Conservation (phyloP, 2,888 invertebrate species). For the Fragum fragum region DNA sequence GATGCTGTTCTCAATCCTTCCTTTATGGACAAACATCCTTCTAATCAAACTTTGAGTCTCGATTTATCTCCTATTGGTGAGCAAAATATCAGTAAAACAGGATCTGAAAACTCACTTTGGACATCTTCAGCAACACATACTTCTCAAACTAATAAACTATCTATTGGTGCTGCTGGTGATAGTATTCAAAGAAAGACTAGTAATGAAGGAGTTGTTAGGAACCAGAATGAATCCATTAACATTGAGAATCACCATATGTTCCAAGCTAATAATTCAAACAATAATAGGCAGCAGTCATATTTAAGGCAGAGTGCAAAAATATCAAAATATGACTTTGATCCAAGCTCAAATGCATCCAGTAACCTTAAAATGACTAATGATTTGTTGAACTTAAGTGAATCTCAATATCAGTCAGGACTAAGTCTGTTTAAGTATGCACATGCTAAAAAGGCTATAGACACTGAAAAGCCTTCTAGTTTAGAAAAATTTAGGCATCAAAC, state of each 20-base stretch:
- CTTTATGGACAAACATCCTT: neutral
- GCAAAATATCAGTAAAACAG: neutral
- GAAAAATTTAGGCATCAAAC: neutral
- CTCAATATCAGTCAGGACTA: neutral
- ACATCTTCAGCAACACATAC: neutral
- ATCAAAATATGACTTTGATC: neutral
- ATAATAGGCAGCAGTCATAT: neutral
- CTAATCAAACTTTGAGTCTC: neutral
- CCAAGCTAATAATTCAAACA: neutral
- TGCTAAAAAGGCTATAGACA: neutral
- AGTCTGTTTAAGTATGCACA: neutral
- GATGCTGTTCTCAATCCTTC: neutral
- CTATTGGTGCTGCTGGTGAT: neutral
- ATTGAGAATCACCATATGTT: neutral
- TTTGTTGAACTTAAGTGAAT: neutral
- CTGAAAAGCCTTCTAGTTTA: neutral
- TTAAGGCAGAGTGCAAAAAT: neutral
- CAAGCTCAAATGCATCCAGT: neutral
- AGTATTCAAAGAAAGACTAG: neutral
- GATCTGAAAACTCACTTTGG: neutral
- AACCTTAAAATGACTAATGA: neutral
- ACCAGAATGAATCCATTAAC: neutral
- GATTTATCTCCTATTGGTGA: conserved; percentile 11
- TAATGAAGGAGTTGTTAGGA: neutral
- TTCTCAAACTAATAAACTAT: neutral